Percentiles rank a stretch among this genome's conserved stretches.
Conservation (phyloP, 2,113 vertebrate species). For the Clarias magur region DNA sequence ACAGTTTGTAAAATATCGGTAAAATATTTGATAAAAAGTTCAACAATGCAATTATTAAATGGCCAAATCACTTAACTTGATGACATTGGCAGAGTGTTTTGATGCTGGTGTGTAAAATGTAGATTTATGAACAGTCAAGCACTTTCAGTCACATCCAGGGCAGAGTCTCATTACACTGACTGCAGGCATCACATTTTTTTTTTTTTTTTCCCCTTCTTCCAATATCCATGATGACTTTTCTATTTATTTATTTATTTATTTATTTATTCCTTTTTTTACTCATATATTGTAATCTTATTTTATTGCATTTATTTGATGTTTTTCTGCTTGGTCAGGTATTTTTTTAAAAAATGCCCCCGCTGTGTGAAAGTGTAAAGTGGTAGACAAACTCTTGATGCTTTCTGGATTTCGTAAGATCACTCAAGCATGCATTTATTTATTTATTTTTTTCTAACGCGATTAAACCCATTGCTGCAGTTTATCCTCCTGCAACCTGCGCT, state of each 20-base stretch:
- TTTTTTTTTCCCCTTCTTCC: not conserved
- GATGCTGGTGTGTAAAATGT: not conserved
- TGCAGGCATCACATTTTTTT: not conserved
- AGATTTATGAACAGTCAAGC: not conserved
- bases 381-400: not conserved
- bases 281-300: not conserved
- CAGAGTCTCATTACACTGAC: not conserved
- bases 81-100: not conserved
- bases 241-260: not conserved
- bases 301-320: no score
- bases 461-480: not conserved
- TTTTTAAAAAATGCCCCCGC: not conserved
- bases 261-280: not conserved
- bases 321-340: not conserved
- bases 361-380: not conserved
- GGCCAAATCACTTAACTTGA: not conserved
- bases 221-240: not conserved
- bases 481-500: no score
- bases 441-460: not conserved
- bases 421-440: not conserved
- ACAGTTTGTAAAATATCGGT: not conserved
- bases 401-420: not conserved
- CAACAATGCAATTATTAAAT: constrained; percentile 17
- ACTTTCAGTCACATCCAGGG: not conserved
- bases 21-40: not conserved